Evolutionary conservation across 2,888 invertebrate genomes (phyloP).

Genomic region (Microchrysa polita): DNA sequence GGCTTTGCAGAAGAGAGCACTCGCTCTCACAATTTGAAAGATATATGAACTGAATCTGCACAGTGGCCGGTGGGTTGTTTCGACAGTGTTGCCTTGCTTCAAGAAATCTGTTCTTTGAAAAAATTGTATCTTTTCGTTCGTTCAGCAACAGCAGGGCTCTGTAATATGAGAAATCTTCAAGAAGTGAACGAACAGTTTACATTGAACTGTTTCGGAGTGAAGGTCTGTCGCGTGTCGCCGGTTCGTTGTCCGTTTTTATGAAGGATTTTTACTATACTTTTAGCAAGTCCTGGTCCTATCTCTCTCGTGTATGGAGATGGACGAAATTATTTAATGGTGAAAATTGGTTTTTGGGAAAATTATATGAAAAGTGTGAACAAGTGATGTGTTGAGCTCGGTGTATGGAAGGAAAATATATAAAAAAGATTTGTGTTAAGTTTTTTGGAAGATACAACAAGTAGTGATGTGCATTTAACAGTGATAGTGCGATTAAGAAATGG

Average conservation of each 20-base stretch:
- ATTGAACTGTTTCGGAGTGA: slow-evolving; percentile 26
- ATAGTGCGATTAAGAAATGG: too few species aligned
- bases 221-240: slow-evolving; percentile 31
- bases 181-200: slow-evolving; percentile 23
- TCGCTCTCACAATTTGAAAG: neutral
- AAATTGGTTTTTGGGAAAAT: neutral
- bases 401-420: slow-evolving; percentile 14
- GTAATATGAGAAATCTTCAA: slow-evolving; percentile 24
- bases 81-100: slow-evolving; percentile 14
- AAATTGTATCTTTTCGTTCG: neutral
- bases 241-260: slow-evolving; percentile 17
- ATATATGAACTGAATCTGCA: slow-evolving; percentile 13
- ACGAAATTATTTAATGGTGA: neutral
- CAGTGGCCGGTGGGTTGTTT: slow-evolving; percentile 9
- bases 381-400: slow-evolving; percentile 1
- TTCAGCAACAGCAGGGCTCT: neutral
- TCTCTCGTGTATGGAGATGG: slow-evolving; percentile 8
- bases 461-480: too few species aligned
- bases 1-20: neutral
- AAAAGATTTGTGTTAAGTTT: too few species aligned
- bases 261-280: neutral
- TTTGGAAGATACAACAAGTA: too few species aligned
- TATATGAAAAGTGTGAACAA: slow-evolving; percentile 8
- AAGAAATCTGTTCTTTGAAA: too few species aligned
- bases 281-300: slow-evolving; percentile 22